Evolutionary conservation across 2,113 vertebrate species (phyloP), one percentile per base, ranked within the genome.

Genomic region (Oncorhynchus nerka): DNA sequence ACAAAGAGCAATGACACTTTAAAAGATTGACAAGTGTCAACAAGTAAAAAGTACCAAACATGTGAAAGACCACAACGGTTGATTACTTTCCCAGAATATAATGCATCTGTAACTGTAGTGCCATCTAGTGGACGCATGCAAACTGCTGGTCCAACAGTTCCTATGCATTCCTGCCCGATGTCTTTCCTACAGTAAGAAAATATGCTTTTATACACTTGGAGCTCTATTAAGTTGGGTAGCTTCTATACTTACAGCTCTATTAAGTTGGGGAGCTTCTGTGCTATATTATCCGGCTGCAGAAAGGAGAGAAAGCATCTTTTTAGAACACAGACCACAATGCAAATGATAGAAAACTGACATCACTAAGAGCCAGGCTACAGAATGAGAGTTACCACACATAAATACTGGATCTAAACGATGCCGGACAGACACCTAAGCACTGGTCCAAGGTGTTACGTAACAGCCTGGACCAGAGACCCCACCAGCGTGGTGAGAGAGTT

Each of bases 201-300:
- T 34, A 70, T 8, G 34, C 6, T 34, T 34, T 34, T 34, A 7
- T 39, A 34, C 5, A 34, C 32, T 32, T 32, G 1, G 1, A 6
- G 32, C 5, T 32, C 32, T 32, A 32, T 30, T 30, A 1, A 7
- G 32, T 34, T 5, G 5, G 32, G 32, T 5, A 1, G 1, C 32
- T 34, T 34, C 32, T 49, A 90, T 86, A 97, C 98, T 99, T 90
- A 99, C 97, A 99, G 88, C 93, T 99, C 97, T 88, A 98, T 95
- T 71, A 99, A 95, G 92, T 99, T 98, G 5, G 34, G 59, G 59
- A 62, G 59, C 2, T 62, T 62, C 59, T 62, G 97, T 75, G 95
- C 97, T 89, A 99, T 95, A 92, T 96, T 97, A 88, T 99, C 97
- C 85, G 98, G 98, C 98, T 99, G 92, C 92, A 93, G 80, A 64